Evolutionary conservation across 2,888 invertebrate species (phyloP).

Genomic region (Caenorhabditis virilis): DNA sequence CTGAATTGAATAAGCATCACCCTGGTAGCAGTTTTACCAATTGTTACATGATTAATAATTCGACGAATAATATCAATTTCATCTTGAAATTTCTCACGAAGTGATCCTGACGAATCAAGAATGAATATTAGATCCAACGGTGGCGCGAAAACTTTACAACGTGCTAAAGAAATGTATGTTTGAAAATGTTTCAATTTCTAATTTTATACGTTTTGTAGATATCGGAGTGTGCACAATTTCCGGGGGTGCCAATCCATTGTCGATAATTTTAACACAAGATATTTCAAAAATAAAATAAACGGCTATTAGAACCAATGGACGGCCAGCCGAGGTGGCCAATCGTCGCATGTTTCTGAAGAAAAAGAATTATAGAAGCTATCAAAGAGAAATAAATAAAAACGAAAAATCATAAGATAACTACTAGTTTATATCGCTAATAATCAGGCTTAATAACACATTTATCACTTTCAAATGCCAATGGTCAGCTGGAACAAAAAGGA

Average conservation of each 20-base stretch:
- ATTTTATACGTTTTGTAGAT: slow-evolving; percentile 55
- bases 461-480: too few relatives aligned
- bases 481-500: too few relatives aligned
- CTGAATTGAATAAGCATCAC: slow-evolving; percentile 67
- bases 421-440: too few relatives aligned
- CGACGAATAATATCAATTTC: slow-evolving; percentile 65
- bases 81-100: slow-evolving; percentile 64
- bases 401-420: too few relatives aligned
- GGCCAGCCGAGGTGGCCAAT: too few relatives aligned
- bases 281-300: too few relatives aligned
- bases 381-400: too few relatives aligned
- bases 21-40: slow-evolving; percentile 61
- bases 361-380: too few relatives aligned
- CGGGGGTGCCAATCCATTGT: slow-evolving; percentile 66
- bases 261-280: slow-evolving; percentile 63
- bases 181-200: not conserved
- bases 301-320: too few relatives aligned
- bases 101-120: slow-evolving; percentile 66
- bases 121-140: slow-evolving; percentile 66
- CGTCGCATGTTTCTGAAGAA: too few relatives aligned
- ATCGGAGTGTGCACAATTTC: slow-evolving; percentile 66
- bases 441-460: too few relatives aligned
- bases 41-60: slow-evolving; percentile 63
- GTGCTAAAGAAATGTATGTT: slow-evolving; percentile 51
- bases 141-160: slow-evolving; percentile 63